phyloP scores from a whole-genome alignment of 2,888 invertebrate genomes.

The Stenichneumon culpator region DNA sequence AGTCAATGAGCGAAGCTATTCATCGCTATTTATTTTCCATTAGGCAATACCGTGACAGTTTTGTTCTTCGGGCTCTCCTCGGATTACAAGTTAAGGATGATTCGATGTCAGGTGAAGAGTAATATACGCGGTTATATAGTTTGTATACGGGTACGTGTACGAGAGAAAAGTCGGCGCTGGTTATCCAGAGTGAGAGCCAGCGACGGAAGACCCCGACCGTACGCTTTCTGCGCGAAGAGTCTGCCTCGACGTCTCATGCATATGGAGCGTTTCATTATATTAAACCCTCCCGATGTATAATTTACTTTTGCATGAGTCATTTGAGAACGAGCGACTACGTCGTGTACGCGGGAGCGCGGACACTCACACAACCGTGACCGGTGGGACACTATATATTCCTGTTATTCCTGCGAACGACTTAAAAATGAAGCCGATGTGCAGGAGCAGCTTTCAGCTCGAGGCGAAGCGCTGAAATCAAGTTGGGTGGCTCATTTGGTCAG shows the following conservation, averaged over 20 bases:
- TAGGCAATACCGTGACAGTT: neutral
- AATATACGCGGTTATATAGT: slow-evolving; percentile 21
- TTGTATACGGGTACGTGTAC: neutral
- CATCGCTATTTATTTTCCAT: slow-evolving; percentile 14
- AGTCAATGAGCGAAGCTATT: neutral
- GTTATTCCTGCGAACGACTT: slow-evolving; percentile 43
- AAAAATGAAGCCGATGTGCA: slow-evolving; percentile 52
- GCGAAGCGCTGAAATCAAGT: slow-evolving; percentile 30
- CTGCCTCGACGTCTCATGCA: slow-evolving; percentile 86
- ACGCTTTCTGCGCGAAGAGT: slow-evolving; percentile 54
- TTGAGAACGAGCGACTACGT: slow-evolving; percentile 84
- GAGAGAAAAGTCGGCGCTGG: slow-evolving; percentile 44
- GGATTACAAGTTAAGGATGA: slow-evolving; percentile 19
- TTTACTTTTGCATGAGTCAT: slow-evolving; percentile 89
- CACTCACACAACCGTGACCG: slow-evolving; percentile 25
- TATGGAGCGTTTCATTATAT: slow-evolving; percentile 89
- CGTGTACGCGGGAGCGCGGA: slow-evolving; percentile 31
- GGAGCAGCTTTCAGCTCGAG: slow-evolving; percentile 32
- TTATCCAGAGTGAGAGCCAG: slow-evolving; percentile 47
- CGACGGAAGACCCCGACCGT: slow-evolving; percentile 51
- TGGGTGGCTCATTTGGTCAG: slow-evolving; percentile 53
- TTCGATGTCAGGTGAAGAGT: slow-evolving; percentile 40
- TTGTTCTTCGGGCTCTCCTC: neutral
- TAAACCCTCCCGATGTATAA: slow-evolving; percentile 90
- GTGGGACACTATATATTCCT: slow-evolving; percentile 9